Base-by-base conservation (phyloP, 1,140 invertebrate genomes). In the Ostrea denselamellosa region DNA sequence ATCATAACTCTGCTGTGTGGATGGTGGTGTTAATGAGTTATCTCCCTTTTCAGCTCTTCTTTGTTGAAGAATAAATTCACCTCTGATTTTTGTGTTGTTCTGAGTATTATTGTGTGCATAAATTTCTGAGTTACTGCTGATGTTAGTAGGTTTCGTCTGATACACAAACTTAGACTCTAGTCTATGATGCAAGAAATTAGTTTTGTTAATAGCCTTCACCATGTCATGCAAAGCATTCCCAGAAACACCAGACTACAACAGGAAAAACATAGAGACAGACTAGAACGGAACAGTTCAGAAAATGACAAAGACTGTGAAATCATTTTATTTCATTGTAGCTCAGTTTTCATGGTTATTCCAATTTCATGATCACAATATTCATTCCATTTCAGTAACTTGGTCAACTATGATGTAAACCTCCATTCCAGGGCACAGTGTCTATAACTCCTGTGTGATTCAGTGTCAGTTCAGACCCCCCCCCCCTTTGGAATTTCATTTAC, bases 191-290 rank as follows among this genome's bases (percentile, higher is more conserved):
- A 28, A 77, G 68, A 77, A 77, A 77, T 77, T 44, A 77, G 68
- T 77, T 77, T 77, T 77, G 68, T 77, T 77, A 77, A 25, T 77
- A 77, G 22, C 68, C 68, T 77, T 77, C 68, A 77, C 68, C 68
- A 77, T 14, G 28, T 25, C 68, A 77, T 77, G 68, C 68, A 77
- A 77, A 77, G 28, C 28, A 28, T 34, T 77, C 25, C 68, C 68
- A 25, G 68, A 77, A 77, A 77, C 28, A 34, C 68, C 68, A 77
- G 68, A 77, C 68, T 77, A 77, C 68, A 77, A 77, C 68, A 77
- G 65, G 22, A 28, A 71, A 71, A 71, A 71, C 65, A 71, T 12
- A 28, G 14, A 77, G 9, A 77, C 22, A 77, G 22, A 77, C 14
- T 19, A 62, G 14, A n/a, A 62, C n/a, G 19, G 56, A 62, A 62